Evolutionary conservation across 2,797 vertebrate genomes (phyloP).

Genomic region (Karalla daura): DNA sequence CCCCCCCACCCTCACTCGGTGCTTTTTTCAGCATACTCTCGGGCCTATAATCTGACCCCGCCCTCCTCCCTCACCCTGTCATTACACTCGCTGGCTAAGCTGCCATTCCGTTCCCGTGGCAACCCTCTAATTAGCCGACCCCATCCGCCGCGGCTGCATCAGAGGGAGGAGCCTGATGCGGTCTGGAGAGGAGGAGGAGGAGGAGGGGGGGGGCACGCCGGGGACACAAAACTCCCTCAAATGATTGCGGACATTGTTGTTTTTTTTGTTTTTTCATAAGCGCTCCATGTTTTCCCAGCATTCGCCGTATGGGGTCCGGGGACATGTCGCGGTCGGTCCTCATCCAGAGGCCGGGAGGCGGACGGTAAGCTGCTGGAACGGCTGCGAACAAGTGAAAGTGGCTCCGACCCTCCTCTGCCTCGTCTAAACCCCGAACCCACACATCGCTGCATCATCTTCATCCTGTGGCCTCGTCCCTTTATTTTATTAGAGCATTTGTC

Average conservation of each 20-base stretch:
- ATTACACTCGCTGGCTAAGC: conserved; percentile 82
- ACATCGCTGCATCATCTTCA: no score
- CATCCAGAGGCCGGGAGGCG: conserved; percentile 55
- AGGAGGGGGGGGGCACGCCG: no score
- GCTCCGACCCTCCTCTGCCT: no score
- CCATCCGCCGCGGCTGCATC: conserved; percentile 64
- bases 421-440: no score
- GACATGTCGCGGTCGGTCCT: conserved; percentile 55
- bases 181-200: conserved; percentile 63
- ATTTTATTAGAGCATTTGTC: neutral
- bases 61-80: conserved; percentile 84
- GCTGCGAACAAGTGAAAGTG: conserved; percentile 54
- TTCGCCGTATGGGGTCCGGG: conserved; percentile 50
- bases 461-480: neutral
- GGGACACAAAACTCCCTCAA: conserved; percentile 61
- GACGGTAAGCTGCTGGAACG: conserved; percentile 58
- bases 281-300: conserved; percentile 65
- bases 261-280: conserved; percentile 50
- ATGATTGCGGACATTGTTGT: conserved; percentile 67
- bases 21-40: conserved; percentile 71
- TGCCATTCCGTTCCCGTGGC: conserved; percentile 83
- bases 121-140: conserved; percentile 86
- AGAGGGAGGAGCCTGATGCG: conserved; percentile 63
- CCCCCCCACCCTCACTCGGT: conserved; percentile 24
- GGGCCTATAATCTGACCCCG: conserved; percentile 85